Evolutionary conservation across 2,113 vertebrate species (phyloP), one percentile per base, ranked within the genome.

Genomic region (Malurus cyaneus): DNA sequence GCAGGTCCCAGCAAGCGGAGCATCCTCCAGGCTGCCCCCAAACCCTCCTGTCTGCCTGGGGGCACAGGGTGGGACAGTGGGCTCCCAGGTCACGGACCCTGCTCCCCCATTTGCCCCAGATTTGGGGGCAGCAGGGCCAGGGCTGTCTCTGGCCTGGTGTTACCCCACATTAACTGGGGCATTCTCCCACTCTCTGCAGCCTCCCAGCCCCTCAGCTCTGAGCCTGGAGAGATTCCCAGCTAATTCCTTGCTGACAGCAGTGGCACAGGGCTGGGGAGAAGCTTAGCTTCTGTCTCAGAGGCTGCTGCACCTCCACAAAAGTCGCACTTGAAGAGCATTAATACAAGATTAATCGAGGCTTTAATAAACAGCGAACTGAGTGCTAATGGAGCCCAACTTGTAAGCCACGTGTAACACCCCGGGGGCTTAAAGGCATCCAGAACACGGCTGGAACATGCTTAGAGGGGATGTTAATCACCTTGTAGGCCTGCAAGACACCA

Each of bases 331-430:
- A 54, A 65, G 54, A 88, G 78, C 65, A 49, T 79, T 87, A 94
- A 82, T 34, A 31, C 8, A 32, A 78, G 84, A 93, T 95, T 83
- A 93, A 90, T 73, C 17, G 71, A 50, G 71, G 47, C 59, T 94
- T 88, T 88, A 93, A 93, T 73, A 73, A 96, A 82, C 44, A 88
- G 71, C 14, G 62, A 94, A 76, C 57, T 13, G 34, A 36, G 49
- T 0, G 2, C 60, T 77, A 72, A 87, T 21, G 82, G 73, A 93
- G 79, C 81, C 90, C 41, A 11, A 54, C 53, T 79, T 34, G 32
- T 81, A 47, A 91, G 42, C 62, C 88, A 34, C 1, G 71, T 50
- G 11, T 49, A 77, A 88, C 92, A 83, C 62, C 42, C 26, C 14
- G 11, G 82, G 88, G 79, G 76, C 67, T 86, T 42, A 41, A 61